These are phyloP conservation scores for Epizoanthus scotinus DNA, from an alignment of 92 coral and sea anemone species.

Conservation along the genomic window DNA sequence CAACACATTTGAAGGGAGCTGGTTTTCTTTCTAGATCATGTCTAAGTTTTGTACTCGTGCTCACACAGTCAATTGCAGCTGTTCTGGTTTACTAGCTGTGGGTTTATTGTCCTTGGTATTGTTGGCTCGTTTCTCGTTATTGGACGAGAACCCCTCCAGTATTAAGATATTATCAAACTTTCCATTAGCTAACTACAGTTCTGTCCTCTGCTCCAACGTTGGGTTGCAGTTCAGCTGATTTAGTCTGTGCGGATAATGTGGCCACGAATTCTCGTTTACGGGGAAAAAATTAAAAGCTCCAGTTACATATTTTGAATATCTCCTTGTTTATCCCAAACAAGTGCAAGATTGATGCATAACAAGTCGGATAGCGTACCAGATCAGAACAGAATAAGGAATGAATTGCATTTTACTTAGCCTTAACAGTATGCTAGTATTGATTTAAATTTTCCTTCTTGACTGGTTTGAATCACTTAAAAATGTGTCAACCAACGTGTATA, in stretches of 20 bases:
- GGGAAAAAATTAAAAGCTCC: background rate
- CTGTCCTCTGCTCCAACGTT: background rate
- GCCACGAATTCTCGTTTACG: background rate
- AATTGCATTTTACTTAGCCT: too few species aligned
- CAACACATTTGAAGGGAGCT: background rate
- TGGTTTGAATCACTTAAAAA: too few species aligned
- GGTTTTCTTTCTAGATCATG: background rate
- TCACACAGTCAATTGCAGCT: conserved; percentile 37
- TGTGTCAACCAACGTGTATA: too few species aligned
- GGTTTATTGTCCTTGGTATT: conserved; percentile 26
- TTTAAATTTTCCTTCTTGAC: too few species aligned
- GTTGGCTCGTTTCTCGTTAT: background rate
- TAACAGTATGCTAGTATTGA: too few species aligned
- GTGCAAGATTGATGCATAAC: background rate
- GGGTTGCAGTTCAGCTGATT: conserved; percentile 1
- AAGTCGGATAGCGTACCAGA: too few species aligned
- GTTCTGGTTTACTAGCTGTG: background rate
- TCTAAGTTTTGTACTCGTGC: too few species aligned
- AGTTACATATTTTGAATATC: background rate
- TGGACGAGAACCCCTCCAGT: background rate
- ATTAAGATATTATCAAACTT: background rate
- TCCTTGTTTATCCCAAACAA: background rate
- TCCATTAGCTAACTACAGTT: background rate
- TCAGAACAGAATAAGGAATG: too few species aligned
- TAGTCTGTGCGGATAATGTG: background rate